Evolutionary conservation across 2,113 vertebrate species (phyloP).

Genomic region (Damaliscus lunatus): DNA sequence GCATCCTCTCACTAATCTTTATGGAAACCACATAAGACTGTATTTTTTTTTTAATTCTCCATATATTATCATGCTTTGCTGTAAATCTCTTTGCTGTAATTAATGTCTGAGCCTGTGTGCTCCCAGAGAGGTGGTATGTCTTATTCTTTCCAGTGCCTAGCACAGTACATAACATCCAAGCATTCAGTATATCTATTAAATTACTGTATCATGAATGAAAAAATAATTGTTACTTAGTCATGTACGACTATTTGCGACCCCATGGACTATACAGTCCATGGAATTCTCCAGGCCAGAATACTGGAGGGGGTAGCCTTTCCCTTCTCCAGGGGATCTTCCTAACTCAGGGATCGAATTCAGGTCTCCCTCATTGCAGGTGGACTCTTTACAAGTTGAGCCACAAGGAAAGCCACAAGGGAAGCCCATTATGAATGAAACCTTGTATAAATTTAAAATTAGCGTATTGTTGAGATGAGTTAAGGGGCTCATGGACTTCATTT

Average conservation of each 20-base stretch:
- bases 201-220: not conserved
- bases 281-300: not conserved
- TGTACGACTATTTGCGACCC: accelerated
- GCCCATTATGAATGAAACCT: not conserved
- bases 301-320: not conserved
- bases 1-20: not conserved
- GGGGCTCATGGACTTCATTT: not conserved
- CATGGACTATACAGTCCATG: not conserved
- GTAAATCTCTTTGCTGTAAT: not conserved
- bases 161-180: not conserved
- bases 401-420: not conserved
- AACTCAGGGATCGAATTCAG: not conserved
- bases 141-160: not conserved
- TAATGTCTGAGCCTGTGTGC: not conserved
- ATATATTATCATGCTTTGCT: not conserved
- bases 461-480: not conserved
- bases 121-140: no score
- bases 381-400: not conserved
- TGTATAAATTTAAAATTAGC: not conserved
- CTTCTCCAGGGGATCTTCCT: not conserved
- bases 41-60: not conserved
- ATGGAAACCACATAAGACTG: not conserved
- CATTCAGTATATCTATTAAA: not conserved
- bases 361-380: not conserved
- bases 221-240: not conserved